phyloP scores from a whole-genome alignment of 2,797 vertebrate genomes.

The Anniella stebbinsi region DNA sequence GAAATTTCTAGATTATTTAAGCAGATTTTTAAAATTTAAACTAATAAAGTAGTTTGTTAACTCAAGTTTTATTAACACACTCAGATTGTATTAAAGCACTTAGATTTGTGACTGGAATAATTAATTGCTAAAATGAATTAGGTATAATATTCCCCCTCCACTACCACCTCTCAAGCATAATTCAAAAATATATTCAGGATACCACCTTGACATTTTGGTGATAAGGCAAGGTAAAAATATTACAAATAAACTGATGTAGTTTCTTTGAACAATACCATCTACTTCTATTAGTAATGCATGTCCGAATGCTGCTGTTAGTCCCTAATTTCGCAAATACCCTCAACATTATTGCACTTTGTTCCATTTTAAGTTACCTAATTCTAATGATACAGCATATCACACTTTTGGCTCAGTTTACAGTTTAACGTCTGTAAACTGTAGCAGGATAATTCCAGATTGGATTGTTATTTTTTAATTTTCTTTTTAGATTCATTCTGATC shows the following conservation, averaged over 20 bases:
- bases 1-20: neutral
- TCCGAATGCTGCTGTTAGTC: fast-evolving
- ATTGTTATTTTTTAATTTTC: fast-evolving
- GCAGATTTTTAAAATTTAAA: neutral
- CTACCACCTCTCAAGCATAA: neutral
- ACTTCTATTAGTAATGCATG: neutral
- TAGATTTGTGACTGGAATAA: neutral
- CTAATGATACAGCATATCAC: neutral
- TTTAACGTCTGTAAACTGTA: fast-evolving
- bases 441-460: neutral
- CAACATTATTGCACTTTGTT: neutral
- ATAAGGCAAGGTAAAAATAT: neutral
- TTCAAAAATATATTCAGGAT: neutral
- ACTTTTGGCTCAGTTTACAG: neutral
- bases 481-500: fast-evolving
- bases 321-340: neutral
- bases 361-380: neutral
- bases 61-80: neutral
- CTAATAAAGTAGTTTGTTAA: neutral
- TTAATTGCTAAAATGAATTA: neutral
- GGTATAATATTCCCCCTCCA: neutral
- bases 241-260: neutral
- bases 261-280: neutral
- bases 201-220: neutral
- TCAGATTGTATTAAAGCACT: neutral